Base-by-base conservation (phyloP, 2,113 vertebrate species). In the Phalacrocorax brasilianus region DNA sequence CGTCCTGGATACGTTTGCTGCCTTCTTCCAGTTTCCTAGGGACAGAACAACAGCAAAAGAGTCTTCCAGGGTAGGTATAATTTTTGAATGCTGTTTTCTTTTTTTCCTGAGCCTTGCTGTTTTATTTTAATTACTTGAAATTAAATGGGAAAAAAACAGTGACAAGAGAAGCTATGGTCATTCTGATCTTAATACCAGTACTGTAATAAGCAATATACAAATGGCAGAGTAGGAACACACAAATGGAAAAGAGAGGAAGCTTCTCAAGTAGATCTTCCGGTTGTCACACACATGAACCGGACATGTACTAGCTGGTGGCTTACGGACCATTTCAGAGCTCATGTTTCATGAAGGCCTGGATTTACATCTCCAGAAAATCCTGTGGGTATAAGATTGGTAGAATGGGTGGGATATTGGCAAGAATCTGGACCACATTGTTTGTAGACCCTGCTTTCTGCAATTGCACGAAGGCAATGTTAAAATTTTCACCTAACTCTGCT, bases 361-460 rank as follows among this genome's bases (percentile, higher is more conserved):
- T 78, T 77, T 53, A 77, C 55, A 49, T 38, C 15, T 71, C n/a
- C 26, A 59, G 32, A 81, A 91, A 81, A 78, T 74, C 32, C 19
- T 47, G 8, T 20, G 1, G 5, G 3, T 66, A 2, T 26, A 66
- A 58, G 11, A 40, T 9, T 0, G 1, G 59, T 61, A 58, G 47
- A 93, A 74, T 6, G 47, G 35, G 17, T 20, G 3, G 5, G 3
- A 42, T n/a, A 53, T 7, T 22, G 6, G 30, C 63, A 62, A 45
- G 3, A 77, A 28, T 53, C 9, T 42, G 44, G 11, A 50, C 50
- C 15, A 63, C 2, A 16, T 45, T 63, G 35, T 71, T 81, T 81
- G 14, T 87, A 30, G 16, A 35, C 11, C 8, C 28, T 66, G 26
- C 13, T 63, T 3, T 65, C 23, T 76, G 30, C 18, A 40, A 14